These are phyloP conservation scores for Hypercompe scribonia DNA, from an alignment of 2,888 invertebrate genomes.

Conservation along the genomic window DNA sequence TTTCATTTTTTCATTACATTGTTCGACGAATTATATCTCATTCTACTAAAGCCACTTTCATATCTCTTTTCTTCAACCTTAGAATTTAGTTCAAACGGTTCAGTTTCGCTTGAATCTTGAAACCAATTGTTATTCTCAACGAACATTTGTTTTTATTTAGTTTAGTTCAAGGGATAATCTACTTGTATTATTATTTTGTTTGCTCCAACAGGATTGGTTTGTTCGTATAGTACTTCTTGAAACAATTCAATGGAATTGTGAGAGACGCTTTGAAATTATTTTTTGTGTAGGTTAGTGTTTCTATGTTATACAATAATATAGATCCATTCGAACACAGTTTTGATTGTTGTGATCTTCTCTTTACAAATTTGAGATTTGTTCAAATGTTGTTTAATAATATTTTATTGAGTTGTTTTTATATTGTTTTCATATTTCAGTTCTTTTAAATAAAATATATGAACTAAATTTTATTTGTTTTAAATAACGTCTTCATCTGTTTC, in stretches of 20 bases:
- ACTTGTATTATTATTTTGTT: constrained; percentile 45
- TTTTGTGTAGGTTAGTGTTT: neutral
- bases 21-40: constrained; percentile 27
- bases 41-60: constrained; percentile 13
- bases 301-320: neutral
- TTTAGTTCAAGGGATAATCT: constrained; percentile 45
- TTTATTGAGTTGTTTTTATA: too few species aligned
- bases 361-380: neutral
- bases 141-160: constrained; percentile 54
- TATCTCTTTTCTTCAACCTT: accelerated
- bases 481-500: too few species aligned
- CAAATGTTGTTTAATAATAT: neutral
- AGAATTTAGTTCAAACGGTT: neutral
- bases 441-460: too few species aligned
- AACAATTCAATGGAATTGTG: neutral
- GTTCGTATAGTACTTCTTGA: constrained; percentile 24
- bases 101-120: neutral
- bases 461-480: too few species aligned
- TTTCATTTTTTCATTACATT: constrained; percentile 30
- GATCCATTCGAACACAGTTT: neutral
- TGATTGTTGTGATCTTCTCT: neutral
- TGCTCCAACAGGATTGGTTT: constrained; percentile 32
- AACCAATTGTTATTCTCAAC: constrained; percentile 24
- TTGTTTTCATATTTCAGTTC: too few species aligned
- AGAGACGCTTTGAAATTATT: neutral